A percentile compares a stretch with the other conserved stretches of the same genome.
Evolutionary conservation across 2,797 vertebrate species (phyloP).

Genomic region (Valencia hispanica): DNA sequence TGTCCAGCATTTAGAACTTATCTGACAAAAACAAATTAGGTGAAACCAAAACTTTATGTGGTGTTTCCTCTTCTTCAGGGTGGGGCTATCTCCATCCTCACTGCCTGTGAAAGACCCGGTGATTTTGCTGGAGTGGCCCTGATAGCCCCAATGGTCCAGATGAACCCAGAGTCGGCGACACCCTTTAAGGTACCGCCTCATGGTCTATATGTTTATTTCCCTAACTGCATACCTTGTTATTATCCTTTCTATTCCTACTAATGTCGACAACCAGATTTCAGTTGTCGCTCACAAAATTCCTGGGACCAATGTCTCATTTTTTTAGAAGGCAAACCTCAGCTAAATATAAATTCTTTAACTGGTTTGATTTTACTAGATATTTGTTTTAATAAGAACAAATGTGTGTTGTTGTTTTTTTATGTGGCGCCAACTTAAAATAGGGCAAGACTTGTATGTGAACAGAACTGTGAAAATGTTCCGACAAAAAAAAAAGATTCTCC

Average conservation of each 20-base stretch:
- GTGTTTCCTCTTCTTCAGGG: constrained; percentile 78
- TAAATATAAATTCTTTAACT: neutral
- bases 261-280: constrained; percentile 8
- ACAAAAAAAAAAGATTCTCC: constrained; percentile 1
- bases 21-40: neutral
- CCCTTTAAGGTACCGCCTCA: constrained; percentile 89
- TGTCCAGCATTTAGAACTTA: neutral
- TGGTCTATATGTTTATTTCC: neutral
- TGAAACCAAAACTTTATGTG: neutral
- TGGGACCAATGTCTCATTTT: neutral
- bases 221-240: neutral
- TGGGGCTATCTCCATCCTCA: constrained; percentile 92
- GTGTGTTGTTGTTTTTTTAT: constrained; percentile 1
- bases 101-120: constrained; percentile 86
- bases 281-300: constrained; percentile 19
- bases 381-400: constrained; percentile 13
- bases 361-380: neutral
- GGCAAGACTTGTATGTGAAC: neutral
- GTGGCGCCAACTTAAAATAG: constrained; percentile 2
- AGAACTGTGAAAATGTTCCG: neutral
- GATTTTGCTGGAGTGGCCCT: constrained; percentile 91
- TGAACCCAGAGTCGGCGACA: constrained; percentile 92
- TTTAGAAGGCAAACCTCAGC: neutral
- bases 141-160: constrained; percentile 91
- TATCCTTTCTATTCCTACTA: neutral